A percentile compares a stretch with the other conserved stretches of the same genome.
Conservation (phyloP, 2,888 invertebrate species). For the Carterocephalus palaemon region DNA sequence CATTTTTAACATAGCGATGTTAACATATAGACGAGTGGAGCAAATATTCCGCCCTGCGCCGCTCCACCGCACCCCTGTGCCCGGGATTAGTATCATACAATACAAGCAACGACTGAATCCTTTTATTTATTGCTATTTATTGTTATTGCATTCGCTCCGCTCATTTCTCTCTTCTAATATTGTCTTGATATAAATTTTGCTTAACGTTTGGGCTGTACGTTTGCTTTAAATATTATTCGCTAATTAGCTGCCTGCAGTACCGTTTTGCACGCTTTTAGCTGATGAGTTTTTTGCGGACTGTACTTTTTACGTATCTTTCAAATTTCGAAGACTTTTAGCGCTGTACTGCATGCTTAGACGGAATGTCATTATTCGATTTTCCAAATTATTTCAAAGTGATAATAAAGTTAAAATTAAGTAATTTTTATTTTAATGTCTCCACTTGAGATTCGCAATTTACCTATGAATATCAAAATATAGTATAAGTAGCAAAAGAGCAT, state of each 20-base stretch:
- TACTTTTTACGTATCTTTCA: conserved; percentile 8
- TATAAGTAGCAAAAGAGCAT: too few relatives aligned
- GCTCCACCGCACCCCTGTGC: conserved; percentile 46
- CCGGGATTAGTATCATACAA: conserved; percentile 77
- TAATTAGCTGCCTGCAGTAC: conserved; percentile 51
- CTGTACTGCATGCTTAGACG: too few relatives aligned
- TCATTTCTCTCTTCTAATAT: conserved; percentile 76
- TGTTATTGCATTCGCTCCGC: conserved; percentile 76
- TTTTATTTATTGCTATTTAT: conserved; percentile 80
- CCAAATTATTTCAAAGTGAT: too few relatives aligned
- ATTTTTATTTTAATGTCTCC: too few relatives aligned
- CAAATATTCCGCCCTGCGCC: conserved; percentile 23
- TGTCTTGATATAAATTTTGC: conserved; percentile 74
- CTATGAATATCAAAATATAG: too few relatives aligned
- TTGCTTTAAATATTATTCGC: conserved; percentile 68
- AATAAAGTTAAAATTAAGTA: too few relatives aligned
- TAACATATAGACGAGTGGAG: too few relatives aligned
- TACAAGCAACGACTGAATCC: conserved; percentile 79
- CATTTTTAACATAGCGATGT: too few relatives aligned
- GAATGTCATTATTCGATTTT: background rate
- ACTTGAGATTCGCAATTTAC: too few relatives aligned
- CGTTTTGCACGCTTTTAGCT: conserved; percentile 43
- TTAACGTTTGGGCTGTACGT: conserved; percentile 58
- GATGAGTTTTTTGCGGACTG: conserved; percentile 40
- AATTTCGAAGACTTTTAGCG: too few relatives aligned